A percentile compares a stretch with the other conserved stretches of the same genome.
phyloP scores from a whole-genome alignment of 2,797 vertebrate genomes.

The Threskiornis aethiopicus region DNA sequence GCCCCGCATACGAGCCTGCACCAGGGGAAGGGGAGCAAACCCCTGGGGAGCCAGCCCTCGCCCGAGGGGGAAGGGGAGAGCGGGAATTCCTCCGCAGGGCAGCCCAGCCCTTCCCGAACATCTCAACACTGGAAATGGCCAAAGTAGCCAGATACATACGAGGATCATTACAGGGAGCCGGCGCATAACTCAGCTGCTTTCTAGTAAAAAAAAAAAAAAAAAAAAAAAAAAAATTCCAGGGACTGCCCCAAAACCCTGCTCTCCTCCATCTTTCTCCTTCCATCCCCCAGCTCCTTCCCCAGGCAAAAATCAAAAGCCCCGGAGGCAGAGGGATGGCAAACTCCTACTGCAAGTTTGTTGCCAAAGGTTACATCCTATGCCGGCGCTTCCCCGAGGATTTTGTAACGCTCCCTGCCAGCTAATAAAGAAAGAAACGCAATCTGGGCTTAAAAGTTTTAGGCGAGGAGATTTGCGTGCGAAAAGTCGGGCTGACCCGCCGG shows the following conservation, averaged over 20 bases:
- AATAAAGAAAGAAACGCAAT: too few species aligned
- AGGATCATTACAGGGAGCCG: background rate
- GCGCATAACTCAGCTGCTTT: background rate
- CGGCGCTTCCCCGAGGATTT: too few species aligned
- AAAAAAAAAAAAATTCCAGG: background rate
- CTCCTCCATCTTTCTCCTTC: background rate
- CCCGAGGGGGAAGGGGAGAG: too few species aligned
- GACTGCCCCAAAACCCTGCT: background rate
- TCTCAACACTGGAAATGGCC: background rate
- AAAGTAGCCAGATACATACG: background rate
- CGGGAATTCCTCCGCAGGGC: background rate
- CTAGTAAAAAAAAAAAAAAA: background rate
- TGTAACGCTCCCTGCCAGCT: too few species aligned
- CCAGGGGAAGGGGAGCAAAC: accelerated
- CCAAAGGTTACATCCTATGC: too few species aligned
- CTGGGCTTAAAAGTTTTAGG: too few species aligned
- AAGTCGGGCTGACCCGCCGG: background rate
- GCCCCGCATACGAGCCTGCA: accelerated
- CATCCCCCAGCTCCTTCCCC: background rate
- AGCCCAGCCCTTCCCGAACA: background rate
- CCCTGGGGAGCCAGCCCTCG: background rate
- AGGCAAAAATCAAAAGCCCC: background rate
- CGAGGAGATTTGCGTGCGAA: background rate
- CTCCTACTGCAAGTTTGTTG: too few species aligned
- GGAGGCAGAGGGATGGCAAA: too few species aligned